Evolutionary conservation across 2,113 vertebrate genomes (phyloP).

Genomic region (Hypanus sabinus): DNA sequence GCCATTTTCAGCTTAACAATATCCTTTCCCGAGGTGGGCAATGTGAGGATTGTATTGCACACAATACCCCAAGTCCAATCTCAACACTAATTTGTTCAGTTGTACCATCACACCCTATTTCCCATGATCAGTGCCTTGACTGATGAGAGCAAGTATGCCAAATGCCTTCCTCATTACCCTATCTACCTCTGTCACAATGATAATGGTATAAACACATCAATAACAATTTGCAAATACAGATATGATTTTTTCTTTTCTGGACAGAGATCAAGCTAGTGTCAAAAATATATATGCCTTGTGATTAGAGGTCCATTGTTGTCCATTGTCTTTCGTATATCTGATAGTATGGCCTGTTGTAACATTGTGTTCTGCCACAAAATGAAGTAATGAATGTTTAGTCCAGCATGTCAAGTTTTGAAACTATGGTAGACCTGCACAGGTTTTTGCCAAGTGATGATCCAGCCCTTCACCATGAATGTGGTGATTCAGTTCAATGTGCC

Average conservation of each 20-base stretch:
- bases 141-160: too few species aligned
- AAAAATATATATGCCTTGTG: not conserved
- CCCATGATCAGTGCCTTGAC: too few species aligned
- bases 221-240: not conserved
- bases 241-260: not conserved
- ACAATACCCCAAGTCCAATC: too few species aligned
- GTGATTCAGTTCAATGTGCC: not conserved
- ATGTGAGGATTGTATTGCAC: too few species aligned
- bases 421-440: not conserved
- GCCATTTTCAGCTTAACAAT: too few species aligned
- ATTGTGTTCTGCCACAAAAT: not conserved
- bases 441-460: not conserved
- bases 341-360: not conserved
- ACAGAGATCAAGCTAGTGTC: not conserved
- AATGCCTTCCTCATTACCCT: too few species aligned
- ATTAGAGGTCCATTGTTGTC: not conserved
- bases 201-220: not conserved
- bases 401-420: constrained; percentile 1
- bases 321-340: not conserved
- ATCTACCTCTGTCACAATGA: too few species aligned
- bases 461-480: not conserved
- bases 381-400: not conserved
- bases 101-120: too few species aligned
- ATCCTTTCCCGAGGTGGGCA: too few species aligned
- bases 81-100: too few species aligned